Evolutionary conservation across 92 coral and sea anemone genomes (phyloP).

Genomic region (Umimayanthus kanabou): DNA sequence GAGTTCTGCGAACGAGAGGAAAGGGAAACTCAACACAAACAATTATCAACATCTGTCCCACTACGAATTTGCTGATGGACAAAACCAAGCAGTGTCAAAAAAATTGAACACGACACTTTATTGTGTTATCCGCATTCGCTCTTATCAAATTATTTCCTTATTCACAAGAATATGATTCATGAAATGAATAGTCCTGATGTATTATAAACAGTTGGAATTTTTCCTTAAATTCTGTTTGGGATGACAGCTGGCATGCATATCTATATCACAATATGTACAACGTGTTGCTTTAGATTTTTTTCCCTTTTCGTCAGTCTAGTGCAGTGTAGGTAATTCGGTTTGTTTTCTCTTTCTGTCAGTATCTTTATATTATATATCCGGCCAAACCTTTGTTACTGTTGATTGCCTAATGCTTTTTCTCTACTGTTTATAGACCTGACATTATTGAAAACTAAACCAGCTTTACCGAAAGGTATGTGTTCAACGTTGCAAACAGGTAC

Average conservation of each 20-base stretch:
- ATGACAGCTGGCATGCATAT: no score
- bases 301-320: neutral
- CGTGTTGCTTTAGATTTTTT: neutral
- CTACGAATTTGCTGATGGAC: neutral
- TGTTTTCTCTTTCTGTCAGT: neutral
- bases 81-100: neutral
- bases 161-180: neutral
- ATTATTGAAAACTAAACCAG: neutral
- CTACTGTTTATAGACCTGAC: neutral
- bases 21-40: neutral
- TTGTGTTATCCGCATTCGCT: neutral
- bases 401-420: neutral
- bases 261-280: no score
- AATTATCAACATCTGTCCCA: neutral
- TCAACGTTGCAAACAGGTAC: neutral
- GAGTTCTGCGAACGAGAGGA: neutral
- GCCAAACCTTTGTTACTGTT: neutral
- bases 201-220: neutral
- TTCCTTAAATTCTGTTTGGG: neutral
- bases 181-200: neutral
- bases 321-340: neutral
- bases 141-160: neutral
- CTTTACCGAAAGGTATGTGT: neutral
- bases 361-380: neutral
- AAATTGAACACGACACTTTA: neutral